Conservation (phyloP, 2,888 invertebrate species). For the Hyposoter dolosus region DNA sequence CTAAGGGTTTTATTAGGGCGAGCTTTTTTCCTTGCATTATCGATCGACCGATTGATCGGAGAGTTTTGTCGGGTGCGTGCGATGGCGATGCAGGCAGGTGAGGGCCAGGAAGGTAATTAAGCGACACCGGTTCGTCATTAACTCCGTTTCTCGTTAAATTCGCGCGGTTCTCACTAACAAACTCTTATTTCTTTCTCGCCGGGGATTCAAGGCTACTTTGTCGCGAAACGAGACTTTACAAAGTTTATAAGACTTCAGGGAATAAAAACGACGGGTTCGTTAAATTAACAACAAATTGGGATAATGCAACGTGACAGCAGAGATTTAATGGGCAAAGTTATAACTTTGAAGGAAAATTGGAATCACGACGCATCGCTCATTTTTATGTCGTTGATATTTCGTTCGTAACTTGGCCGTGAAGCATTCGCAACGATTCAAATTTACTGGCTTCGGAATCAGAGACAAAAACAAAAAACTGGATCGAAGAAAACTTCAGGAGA, state of each 20-base stretch:
- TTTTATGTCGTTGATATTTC: not conserved
- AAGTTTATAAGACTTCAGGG: not conserved
- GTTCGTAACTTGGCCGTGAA: not conserved
- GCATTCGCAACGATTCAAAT: not conserved
- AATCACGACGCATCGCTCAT: not conserved
- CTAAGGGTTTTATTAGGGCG: not conserved
- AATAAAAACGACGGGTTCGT: not conserved
- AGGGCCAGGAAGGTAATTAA: conserved; percentile 58
- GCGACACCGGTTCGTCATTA: conserved; percentile 69
- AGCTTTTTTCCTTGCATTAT: conserved; percentile 23
- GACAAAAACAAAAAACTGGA: not conserved
- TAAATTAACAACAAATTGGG: conserved; percentile 5
- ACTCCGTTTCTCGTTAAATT: conserved; percentile 63
- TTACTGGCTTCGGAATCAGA: not conserved
- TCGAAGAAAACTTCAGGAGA: not conserved
- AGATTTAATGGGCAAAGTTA: not conserved
- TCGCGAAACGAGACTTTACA: not conserved
- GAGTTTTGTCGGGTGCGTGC: conserved; percentile 50
- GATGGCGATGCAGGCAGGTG: conserved; percentile 61
- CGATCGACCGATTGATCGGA: conserved; percentile 47
- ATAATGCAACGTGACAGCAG: not conserved
- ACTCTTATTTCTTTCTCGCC: conserved; percentile 22
- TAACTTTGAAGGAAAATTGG: not conserved
- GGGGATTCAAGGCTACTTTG: conserved; percentile 19
- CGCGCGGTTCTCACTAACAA: conserved; percentile 47